Percentiles rank a stretch among this genome's conserved stretches.
Conservation (phyloP, 2,888 invertebrate species). For the Mythimna pallens region DNA sequence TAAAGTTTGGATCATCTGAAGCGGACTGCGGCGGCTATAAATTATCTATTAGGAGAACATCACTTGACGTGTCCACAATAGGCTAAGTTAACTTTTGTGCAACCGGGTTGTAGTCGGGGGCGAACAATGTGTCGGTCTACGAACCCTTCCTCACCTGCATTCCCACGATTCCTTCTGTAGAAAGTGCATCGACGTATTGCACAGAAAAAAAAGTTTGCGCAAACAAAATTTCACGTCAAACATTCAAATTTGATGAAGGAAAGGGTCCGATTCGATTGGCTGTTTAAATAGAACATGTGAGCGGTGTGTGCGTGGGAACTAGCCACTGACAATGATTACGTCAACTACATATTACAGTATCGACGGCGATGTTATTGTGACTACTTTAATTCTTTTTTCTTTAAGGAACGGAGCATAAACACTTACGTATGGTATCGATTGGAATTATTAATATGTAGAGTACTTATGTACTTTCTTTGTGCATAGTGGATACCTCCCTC, state of each 20-base stretch:
- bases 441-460: constrained; percentile 6
- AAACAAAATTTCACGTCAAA: constrained; percentile 86
- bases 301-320: constrained; percentile 80
- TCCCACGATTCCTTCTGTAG: constrained; percentile 86
- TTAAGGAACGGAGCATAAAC: constrained; percentile 19
- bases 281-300: constrained; percentile 76
- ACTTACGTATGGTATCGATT: constrained; percentile 39
- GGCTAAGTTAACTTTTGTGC: constrained; percentile 88
- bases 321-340: constrained; percentile 68
- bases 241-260: constrained; percentile 83
- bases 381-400: constrained; percentile 39
- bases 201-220: constrained; percentile 85
- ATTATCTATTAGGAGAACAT: constrained; percentile 89
- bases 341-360: constrained; percentile 57
- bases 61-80: constrained; percentile 88
- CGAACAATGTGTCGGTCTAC: constrained; percentile 77
- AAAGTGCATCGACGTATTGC: constrained; percentile 82
- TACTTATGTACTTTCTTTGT: constrained; percentile 2
- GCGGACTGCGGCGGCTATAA: constrained; percentile 84
- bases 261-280: constrained; percentile 80
- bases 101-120: constrained; percentile 78
- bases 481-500: too few species aligned
- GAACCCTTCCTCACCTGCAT: constrained; percentile 90
- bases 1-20: constrained; percentile 75
- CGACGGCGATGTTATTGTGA: constrained; percentile 33